Conservation (phyloP, 2,888 invertebrate genomes). For the Alviniconcha strummeri region DNA sequence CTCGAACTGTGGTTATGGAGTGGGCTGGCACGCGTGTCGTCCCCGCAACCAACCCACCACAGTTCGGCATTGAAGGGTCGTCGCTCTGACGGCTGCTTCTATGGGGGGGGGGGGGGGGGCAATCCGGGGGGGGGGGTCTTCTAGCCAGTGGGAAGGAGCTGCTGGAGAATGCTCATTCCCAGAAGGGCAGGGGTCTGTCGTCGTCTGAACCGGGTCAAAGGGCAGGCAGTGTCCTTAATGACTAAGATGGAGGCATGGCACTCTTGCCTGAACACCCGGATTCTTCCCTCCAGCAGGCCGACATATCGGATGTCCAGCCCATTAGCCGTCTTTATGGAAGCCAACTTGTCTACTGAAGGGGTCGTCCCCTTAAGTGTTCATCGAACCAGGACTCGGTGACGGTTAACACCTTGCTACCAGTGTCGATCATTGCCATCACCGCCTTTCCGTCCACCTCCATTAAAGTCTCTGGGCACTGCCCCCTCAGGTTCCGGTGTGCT, state of each 20-base stretch:
- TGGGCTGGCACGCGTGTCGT: too few relatives aligned
- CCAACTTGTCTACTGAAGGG: background rate
- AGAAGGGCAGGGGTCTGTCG: background rate
- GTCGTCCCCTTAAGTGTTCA: background rate
- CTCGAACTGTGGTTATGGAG: too few relatives aligned
- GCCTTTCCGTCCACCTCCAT: background rate
- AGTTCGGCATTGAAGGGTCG: background rate
- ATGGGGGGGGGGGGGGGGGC: too few relatives aligned
- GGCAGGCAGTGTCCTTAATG: too few relatives aligned
- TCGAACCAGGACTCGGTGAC: background rate
- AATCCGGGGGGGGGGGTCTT: background rate
- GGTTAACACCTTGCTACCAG: background rate
- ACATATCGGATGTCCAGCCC: background rate
- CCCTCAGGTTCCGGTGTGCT: too few relatives aligned
- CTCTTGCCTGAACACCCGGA: too few relatives aligned
- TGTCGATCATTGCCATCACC: background rate
- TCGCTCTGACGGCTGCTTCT: background rate
- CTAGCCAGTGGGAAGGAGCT: background rate
- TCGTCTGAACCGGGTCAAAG: too few relatives aligned
- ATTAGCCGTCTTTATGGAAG: background rate
- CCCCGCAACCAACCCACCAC: too few relatives aligned
- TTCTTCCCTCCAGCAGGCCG: background rate
- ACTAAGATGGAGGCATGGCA: too few relatives aligned
- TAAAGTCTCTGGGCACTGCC: too few relatives aligned
- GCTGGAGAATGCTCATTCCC: background rate